phyloP scores from a whole-genome alignment of 1,140 invertebrate species.

The Grapholita molesta region DNA sequence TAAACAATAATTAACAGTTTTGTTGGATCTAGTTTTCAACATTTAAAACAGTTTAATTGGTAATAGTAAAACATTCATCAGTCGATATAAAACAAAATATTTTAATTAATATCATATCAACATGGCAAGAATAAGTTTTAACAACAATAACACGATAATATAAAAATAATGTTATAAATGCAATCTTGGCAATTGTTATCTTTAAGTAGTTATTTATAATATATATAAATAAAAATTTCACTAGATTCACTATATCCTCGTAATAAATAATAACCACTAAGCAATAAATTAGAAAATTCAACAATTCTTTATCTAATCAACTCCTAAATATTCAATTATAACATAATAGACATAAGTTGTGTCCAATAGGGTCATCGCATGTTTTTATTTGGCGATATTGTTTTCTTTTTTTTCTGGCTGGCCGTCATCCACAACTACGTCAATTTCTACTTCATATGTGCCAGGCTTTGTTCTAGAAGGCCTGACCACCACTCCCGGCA shows the following conservation, averaged over 20 bases:
- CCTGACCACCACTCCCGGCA: slow-evolving; percentile 54
- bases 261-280: neutral
- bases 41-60: too few species aligned
- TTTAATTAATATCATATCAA: slow-evolving; percentile 40
- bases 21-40: too few species aligned
- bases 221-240: neutral
- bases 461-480: slow-evolving; percentile 60
- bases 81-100: slow-evolving; percentile 29
- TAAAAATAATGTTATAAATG: slow-evolving; percentile 39
- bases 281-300: neutral
- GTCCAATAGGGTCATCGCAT: neutral
- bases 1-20: too few species aligned
- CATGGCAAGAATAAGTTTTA: slow-evolving; percentile 65
- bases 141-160: slow-evolving; percentile 35
- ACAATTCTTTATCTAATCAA: neutral
- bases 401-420: slow-evolving; percentile 40
- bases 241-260: neutral
- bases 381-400: neutral
- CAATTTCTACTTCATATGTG: slow-evolving; percentile 64
- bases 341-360: neutral
- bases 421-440: slow-evolving; percentile 62
- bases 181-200: slow-evolving; percentile 23
- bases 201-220: neutral
- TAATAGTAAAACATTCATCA: neutral
- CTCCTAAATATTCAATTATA: neutral